Conservation (phyloP, 1,140 invertebrate species). For the Limonius californicus region DNA sequence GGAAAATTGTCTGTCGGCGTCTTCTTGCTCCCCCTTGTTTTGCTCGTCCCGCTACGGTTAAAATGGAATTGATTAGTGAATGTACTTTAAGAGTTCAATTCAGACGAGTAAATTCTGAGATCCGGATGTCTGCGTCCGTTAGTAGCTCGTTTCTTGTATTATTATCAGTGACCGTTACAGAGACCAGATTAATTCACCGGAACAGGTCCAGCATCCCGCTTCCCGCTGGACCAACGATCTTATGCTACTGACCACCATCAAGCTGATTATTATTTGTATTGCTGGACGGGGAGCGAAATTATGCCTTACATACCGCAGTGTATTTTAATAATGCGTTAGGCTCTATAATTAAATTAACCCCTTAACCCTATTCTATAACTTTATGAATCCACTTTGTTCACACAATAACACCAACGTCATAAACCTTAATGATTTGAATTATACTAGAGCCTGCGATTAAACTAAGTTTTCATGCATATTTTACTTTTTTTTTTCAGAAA, state of each 20-base stretch:
- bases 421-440: too few relatives aligned
- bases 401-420: too few relatives aligned
- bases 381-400: neutral
- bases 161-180: slow-evolving; percentile 7
- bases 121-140: slow-evolving; percentile 7
- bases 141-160: neutral
- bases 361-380: neutral
- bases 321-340: neutral
- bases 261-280: neutral
- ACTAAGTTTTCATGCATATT: too few relatives aligned
- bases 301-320: neutral
- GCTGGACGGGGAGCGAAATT: neutral
- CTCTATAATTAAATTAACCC: neutral
- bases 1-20: neutral
- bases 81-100: neutral
- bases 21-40: slow-evolving; percentile 5
- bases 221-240: slow-evolving; percentile 8
- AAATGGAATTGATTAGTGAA: neutral
- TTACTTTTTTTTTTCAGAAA: too few relatives aligned
- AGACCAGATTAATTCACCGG: slow-evolving; percentile 7
- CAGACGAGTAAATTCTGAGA: neutral
- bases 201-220: slow-evolving; percentile 14
- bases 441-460: too few relatives aligned
- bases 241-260: neutral
- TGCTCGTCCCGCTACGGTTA: neutral